A percentile compares a stretch with the other conserved stretches of the same genome.
phyloP scores from a whole-genome alignment of 2,113 vertebrate species.

The Myrmophylax atrothorax region DNA sequence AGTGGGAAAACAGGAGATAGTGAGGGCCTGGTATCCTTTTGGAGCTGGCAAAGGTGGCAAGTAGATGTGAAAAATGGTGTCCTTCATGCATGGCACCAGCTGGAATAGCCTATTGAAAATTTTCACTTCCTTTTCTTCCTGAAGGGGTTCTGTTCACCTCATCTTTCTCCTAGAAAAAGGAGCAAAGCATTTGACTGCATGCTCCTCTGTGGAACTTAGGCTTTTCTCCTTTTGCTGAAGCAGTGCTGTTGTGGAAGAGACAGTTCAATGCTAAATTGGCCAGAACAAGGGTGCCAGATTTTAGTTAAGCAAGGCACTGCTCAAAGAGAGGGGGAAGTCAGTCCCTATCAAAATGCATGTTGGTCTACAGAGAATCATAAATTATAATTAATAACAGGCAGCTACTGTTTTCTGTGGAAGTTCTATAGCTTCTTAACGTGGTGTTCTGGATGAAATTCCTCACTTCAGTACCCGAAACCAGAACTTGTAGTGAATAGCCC shows the following conservation, averaged over 20 bases:
- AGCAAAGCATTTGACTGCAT: not conserved
- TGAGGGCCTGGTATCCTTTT: not conserved
- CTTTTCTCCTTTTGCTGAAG: not conserved
- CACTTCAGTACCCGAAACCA: not conserved
- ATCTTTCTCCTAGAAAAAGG: not conserved
- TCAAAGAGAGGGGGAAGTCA: not conserved
- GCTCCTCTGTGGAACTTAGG: fast-evolving
- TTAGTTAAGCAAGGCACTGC: not conserved
- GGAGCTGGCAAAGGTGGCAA: not conserved
- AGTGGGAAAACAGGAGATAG: not conserved
- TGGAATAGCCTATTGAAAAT: not conserved
- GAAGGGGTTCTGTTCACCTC: not conserved
- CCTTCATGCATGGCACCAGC: not conserved
- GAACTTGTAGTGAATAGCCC: not conserved
- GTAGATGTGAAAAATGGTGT: not conserved
- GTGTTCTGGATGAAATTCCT: not conserved
- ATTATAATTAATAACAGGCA: not conserved
- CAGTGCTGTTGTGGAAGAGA: not conserved
- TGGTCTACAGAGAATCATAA: not conserved
- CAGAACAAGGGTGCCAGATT: not conserved
- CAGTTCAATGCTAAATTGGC: not conserved
- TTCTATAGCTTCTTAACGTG: not conserved
- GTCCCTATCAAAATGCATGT: not conserved
- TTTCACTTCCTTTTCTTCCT: not conserved
- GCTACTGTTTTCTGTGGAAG: not conserved